Conservation (phyloP, 2,113 vertebrate genomes). For the Phasianus colchicus region DNA sequence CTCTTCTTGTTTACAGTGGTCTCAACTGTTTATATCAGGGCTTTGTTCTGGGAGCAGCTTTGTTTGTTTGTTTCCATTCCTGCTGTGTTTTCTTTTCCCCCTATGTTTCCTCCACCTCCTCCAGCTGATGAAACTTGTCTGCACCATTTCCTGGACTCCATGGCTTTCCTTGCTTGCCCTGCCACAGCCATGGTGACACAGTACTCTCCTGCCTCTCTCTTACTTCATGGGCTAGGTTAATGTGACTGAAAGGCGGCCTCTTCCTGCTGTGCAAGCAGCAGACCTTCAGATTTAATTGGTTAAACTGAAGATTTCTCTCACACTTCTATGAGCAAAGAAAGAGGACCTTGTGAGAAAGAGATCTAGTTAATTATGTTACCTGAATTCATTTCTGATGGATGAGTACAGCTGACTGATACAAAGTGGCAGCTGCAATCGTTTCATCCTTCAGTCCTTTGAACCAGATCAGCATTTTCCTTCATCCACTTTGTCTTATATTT, state of each 20-base stretch:
- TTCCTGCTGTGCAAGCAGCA: not conserved
- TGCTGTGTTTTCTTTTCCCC: not conserved
- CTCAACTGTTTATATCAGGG: constrained; percentile 7
- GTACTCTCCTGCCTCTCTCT: not conserved
- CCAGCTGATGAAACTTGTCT: constrained; percentile 21
- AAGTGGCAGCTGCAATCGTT: not conserved
- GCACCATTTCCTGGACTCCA: constrained; percentile 54
- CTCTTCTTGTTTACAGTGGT: not conserved
- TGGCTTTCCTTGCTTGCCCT: constrained; percentile 12
- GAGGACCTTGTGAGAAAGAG: not conserved
- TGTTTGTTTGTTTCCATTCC: constrained; percentile 60
- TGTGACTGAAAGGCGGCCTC: rapidly evolving
- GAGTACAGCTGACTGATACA: not conserved
- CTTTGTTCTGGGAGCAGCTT: constrained; percentile 48
- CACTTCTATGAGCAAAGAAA: not conserved
- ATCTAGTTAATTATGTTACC: not conserved
- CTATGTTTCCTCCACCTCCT: constrained; percentile 6
- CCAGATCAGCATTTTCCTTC: not conserved
- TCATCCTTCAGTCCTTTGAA: constrained; percentile 6
- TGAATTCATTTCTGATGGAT: not conserved
- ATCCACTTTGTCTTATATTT: not conserved
- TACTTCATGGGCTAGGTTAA: not conserved
- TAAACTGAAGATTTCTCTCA: not conserved
- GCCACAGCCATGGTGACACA: rapidly evolving
- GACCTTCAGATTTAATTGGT: not conserved